phyloP scores from a whole-genome alignment of 2,888 invertebrate species.

The Sussaba pulchella region DNA sequence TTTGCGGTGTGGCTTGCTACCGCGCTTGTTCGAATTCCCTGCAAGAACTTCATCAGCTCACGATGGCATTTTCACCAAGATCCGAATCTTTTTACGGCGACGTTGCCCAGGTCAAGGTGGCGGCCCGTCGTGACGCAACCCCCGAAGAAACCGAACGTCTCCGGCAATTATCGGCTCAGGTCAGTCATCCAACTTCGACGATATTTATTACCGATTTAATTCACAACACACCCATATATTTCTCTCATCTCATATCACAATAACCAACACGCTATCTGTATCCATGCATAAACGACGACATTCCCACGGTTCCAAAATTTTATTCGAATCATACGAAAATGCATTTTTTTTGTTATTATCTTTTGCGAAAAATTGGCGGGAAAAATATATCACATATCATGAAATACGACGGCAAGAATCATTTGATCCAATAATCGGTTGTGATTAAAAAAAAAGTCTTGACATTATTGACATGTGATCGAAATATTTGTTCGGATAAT shows the following conservation, averaged over 20 bases:
- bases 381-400: conserved; percentile 18
- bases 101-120: conserved; percentile 96
- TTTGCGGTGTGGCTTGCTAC: conserved; percentile 92
- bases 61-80: conserved; percentile 95
- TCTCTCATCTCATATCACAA: background rate
- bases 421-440: background rate
- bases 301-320: background rate
- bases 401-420: background rate
- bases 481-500: no score
- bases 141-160: conserved; percentile 93
- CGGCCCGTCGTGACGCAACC: conserved; percentile 94
- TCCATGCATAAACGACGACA: background rate
- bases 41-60: conserved; percentile 94
- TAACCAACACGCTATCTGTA: background rate
- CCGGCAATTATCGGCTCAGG: conserved; percentile 95
- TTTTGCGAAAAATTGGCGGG: background rate
- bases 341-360: background rate
- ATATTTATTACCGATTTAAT: background rate
- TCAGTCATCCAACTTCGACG: conserved; percentile 67
- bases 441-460: background rate
- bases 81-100: conserved; percentile 98
- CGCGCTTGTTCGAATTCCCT: conserved; percentile 94
- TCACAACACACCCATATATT: background rate
- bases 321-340: background rate
- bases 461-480: no score